These are phyloP conservation scores for Eupithecia dodoneata DNA, from an alignment of 2,888 invertebrate species.

Conservation along the genomic window DNA sequence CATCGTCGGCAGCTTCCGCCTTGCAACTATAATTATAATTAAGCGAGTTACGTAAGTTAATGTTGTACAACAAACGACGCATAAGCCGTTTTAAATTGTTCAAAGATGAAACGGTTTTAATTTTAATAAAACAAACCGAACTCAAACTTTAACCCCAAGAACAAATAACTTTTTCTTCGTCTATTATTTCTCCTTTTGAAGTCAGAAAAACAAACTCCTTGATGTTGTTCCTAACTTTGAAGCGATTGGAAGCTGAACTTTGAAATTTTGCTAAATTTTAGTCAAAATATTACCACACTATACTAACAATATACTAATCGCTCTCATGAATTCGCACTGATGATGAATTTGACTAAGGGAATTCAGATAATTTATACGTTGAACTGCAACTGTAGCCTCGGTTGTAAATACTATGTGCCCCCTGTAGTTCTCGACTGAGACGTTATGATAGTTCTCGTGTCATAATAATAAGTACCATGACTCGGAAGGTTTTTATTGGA, in stretches of 20 bases:
- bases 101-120: constrained; percentile 15
- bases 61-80: constrained; percentile 10
- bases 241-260: constrained; percentile 17
- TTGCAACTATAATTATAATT: not conserved
- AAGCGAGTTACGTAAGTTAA: constrained; percentile 8
- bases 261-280: not conserved
- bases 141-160: constrained; percentile 14
- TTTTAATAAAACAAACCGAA: constrained; percentile 8
- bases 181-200: constrained; percentile 22
- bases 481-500: not conserved
- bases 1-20: not conserved
- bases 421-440: not conserved
- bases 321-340: not conserved
- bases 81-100: constrained; percentile 5
- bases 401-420: not conserved
- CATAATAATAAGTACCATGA: not conserved
- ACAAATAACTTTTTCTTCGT: constrained; percentile 10
- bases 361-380: not conserved
- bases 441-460: not conserved
- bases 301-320: not conserved
- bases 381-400: not conserved
- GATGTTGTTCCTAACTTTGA: constrained; percentile 16
- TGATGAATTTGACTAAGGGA: not conserved
- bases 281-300: not conserved
- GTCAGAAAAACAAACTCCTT: constrained; percentile 23